phyloP scores from a whole-genome alignment of 1,140 invertebrate species.

The Lerema accius region DNA sequence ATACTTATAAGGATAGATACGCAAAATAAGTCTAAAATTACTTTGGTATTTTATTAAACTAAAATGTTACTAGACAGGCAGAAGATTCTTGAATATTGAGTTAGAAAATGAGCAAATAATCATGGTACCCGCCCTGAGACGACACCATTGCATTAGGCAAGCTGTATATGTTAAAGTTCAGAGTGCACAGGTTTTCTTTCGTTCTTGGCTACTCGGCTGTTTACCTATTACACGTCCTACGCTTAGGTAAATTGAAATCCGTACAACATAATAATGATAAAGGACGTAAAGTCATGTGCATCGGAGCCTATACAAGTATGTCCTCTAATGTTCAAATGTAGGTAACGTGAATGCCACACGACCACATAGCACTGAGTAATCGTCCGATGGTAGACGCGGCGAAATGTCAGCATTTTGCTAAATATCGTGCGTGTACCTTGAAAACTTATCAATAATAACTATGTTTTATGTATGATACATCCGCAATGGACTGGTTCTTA shows the following conservation, averaged over 20 bases:
- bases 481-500: slow-evolving; percentile 31
- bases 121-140: slow-evolving; percentile 40
- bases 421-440: slow-evolving; percentile 52
- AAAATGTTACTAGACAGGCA: slow-evolving; percentile 42
- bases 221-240: slow-evolving; percentile 31
- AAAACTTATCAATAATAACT: slow-evolving; percentile 38
- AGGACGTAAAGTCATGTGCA: slow-evolving; percentile 35
- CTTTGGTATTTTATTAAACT: slow-evolving; percentile 34
- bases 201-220: slow-evolving; percentile 25
- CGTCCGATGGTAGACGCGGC: slow-evolving; percentile 45
- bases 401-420: slow-evolving; percentile 65
- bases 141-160: slow-evolving; percentile 42
- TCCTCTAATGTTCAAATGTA: slow-evolving; percentile 57
- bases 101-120: slow-evolving; percentile 47
- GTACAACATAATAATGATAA: slow-evolving; percentile 36
- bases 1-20: slow-evolving; percentile 10
- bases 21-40: slow-evolving; percentile 25
- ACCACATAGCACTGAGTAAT: slow-evolving; percentile 54
- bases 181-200: slow-evolving; percentile 41
- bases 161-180: slow-evolving; percentile 50
- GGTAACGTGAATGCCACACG: slow-evolving; percentile 64
- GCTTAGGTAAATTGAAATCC: slow-evolving; percentile 28
- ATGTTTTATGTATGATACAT: slow-evolving; percentile 35
- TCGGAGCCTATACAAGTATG: slow-evolving; percentile 38
- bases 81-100: slow-evolving; percentile 38